Percentiles rank a stretch among this genome's conserved stretches.
Conservation (phyloP, 2,888 invertebrate genomes). For the Alloplasta piceator region DNA sequence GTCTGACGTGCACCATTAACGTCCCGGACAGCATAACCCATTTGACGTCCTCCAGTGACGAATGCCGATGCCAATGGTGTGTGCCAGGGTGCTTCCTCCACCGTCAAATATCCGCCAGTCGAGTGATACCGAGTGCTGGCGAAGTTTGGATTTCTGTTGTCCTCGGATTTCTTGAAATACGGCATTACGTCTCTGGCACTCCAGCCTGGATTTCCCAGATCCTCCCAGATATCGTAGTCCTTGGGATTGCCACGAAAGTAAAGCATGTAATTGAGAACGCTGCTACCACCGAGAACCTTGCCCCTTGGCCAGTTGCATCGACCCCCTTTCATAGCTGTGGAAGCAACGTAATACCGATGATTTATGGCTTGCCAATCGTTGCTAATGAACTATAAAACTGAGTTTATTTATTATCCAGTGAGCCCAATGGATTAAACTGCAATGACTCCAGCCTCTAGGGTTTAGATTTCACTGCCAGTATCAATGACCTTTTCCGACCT, state of each 20-base stretch:
- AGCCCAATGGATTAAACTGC: too few relatives aligned
- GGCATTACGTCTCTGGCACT: conserved; percentile 90
- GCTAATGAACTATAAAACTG: too few relatives aligned
- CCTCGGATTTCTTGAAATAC: conserved; percentile 96
- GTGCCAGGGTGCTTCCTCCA: conserved; percentile 94
- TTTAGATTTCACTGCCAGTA: too few relatives aligned
- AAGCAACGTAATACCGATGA: too few relatives aligned
- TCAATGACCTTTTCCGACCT: too few relatives aligned
- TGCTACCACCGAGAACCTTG: conserved; percentile 95
- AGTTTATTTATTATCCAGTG: too few relatives aligned
- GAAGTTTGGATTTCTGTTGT: conserved; percentile 93
- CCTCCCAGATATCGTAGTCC: conserved; percentile 96
- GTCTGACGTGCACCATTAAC: conserved; percentile 94
- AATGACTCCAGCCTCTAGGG: too few relatives aligned
- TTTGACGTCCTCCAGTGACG: conserved; percentile 91
- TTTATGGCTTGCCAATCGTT: too few relatives aligned
- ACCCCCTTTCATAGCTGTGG: conserved; percentile 90
- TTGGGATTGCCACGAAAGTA: conserved; percentile 94
- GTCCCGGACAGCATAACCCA: conserved; percentile 94
- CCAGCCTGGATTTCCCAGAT: conserved; percentile 95
- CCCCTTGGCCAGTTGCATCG: conserved; percentile 97
- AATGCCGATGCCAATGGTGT: conserved; percentile 93
- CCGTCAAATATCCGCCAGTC: conserved; percentile 92
- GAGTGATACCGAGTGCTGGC: conserved; percentile 91
- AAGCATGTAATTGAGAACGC: conserved; percentile 96